Conservation (phyloP, 1,140 invertebrate species). For the Calliphora vicina region DNA sequence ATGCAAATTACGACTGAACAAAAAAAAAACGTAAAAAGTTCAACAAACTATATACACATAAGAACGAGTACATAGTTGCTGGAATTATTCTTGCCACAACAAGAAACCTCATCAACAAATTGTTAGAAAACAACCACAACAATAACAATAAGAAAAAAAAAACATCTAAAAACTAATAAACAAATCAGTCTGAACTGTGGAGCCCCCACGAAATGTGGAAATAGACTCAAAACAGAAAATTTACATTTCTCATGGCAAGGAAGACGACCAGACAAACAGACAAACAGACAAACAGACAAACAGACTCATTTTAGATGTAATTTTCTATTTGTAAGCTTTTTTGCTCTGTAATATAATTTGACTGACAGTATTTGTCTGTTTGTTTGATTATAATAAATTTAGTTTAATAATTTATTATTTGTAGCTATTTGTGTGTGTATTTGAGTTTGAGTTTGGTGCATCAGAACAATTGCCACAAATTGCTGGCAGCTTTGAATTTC, state of each 20-base stretch:
- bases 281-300: neutral
- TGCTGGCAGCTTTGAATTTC: neutral
- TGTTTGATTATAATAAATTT: neutral
- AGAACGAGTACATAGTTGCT: too few species aligned
- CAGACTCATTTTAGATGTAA: too few species aligned
- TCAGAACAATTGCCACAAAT: neutral
- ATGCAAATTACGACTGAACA: too few species aligned
- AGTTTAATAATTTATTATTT: neutral
- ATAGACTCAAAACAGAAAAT: neutral
- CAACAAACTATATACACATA: too few species aligned
- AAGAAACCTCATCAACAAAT: too few species aligned
- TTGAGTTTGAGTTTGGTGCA: too few species aligned
- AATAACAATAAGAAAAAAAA: too few species aligned
- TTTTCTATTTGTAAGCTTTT: too few species aligned
- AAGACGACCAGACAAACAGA: neutral
- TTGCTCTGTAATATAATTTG: neutral
- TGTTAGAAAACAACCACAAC: too few species aligned
- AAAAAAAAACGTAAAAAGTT: too few species aligned
- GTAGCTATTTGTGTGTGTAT: neutral
- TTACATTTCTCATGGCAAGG: neutral
- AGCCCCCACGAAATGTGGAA: neutral
- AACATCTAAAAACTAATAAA: neutral
- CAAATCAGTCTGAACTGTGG: neutral
- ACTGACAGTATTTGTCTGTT: neutral
- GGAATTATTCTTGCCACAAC: too few species aligned